Conservation (phyloP, 2,888 invertebrate genomes). For the Lasioglossum lativentre region DNA sequence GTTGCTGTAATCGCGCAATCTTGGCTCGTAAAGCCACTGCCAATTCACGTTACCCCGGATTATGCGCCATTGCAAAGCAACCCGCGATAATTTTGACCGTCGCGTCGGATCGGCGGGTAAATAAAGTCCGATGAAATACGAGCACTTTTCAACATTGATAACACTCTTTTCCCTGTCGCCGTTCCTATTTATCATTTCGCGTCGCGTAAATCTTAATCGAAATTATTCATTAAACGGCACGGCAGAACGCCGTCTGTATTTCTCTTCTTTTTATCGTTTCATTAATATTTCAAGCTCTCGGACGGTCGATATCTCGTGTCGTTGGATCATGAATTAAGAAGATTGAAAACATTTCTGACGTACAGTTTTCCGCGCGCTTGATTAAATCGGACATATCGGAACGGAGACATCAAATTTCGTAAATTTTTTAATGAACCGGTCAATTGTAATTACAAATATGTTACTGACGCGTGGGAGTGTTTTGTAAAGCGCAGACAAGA, state of each 20-base stretch:
- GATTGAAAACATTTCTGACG: background rate
- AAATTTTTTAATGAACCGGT: background rate
- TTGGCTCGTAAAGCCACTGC: slow-evolving; percentile 58
- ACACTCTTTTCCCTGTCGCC: slow-evolving; percentile 19
- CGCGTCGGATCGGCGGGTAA: slow-evolving; percentile 6
- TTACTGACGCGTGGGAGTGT: background rate
- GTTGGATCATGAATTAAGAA: slow-evolving; percentile 10
- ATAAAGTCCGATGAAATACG: slow-evolving; percentile 33
- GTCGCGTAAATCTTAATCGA: background rate
- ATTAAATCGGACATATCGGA: background rate
- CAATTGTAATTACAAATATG: background rate
- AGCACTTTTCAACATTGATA: background rate
- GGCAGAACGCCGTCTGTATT: background rate
- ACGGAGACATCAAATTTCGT: background rate
- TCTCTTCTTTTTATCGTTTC: background rate
- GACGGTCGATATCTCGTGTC: slow-evolving; percentile 1
- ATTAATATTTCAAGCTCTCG: background rate
- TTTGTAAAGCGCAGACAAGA: background rate
- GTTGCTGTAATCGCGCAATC: slow-evolving; percentile 55
- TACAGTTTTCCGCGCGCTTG: background rate
- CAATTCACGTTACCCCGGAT: slow-evolving; percentile 49
- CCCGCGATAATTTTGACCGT: slow-evolving; percentile 11
- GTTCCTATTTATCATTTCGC: slow-evolving; percentile 9
- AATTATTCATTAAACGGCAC: slow-evolving; percentile 12
- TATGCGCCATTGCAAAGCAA: slow-evolving; percentile 37